Conservation (phyloP, 2,113 vertebrate genomes). For the Prunella fulvescens region DNA sequence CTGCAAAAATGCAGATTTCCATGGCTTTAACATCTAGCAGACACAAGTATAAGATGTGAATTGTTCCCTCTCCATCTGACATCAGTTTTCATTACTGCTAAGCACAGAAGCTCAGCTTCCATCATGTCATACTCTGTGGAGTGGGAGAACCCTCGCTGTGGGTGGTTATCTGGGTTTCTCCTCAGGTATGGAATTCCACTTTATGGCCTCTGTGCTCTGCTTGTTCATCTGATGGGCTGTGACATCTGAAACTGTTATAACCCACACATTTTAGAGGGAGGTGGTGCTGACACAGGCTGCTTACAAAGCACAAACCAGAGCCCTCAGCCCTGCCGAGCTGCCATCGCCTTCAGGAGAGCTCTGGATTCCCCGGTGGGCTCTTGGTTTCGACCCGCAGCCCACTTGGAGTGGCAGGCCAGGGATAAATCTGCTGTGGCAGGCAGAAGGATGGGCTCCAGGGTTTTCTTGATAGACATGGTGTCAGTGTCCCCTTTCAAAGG, state of each 20-base stretch:
- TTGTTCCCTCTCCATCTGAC: neutral
- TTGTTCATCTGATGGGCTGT: conserved; percentile 45
- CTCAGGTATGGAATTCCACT: neutral
- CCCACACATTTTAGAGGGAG: conserved; percentile 61
- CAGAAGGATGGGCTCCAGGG: neutral
- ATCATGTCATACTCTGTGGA: neutral
- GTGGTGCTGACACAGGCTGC: neutral
- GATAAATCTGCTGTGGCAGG: conserved; percentile 26
- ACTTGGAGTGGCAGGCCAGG: conserved; percentile 32
- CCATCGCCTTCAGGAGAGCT: conserved; percentile 53
- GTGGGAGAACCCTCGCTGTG: neutral
- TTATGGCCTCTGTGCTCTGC: neutral
- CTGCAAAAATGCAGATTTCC: neutral
- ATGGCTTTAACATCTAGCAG: neutral
- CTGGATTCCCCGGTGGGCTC: conserved; percentile 70
- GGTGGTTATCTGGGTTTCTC: neutral
- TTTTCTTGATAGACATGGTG: conserved; percentile 11
- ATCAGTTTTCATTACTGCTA: neutral
- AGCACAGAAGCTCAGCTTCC: neutral
- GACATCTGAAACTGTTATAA: conserved; percentile 73
- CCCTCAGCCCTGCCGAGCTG: conserved; percentile 28
- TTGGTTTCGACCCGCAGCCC: conserved; percentile 62
- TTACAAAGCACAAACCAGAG: conserved; percentile 55
- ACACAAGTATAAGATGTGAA: neutral
- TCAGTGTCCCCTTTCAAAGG: conserved; percentile 47